phyloP scores from a whole-genome alignment of 1,140 invertebrate species.

The Pogonognathellus flavescens region DNA sequence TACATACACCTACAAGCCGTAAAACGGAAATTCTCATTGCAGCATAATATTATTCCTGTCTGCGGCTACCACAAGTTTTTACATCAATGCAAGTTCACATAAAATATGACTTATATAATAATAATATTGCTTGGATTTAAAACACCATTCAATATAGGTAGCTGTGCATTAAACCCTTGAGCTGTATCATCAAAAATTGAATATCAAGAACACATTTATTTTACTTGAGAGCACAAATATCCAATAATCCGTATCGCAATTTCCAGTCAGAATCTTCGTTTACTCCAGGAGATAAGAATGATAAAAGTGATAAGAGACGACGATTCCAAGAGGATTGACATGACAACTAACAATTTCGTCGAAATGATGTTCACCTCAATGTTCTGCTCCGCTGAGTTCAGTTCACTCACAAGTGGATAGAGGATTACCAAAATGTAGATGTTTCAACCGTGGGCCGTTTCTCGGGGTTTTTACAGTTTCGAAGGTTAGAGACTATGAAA shows the following conservation, averaged over 20 bases:
- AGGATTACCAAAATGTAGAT: background rate
- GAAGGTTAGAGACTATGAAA: background rate
- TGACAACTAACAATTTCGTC: conserved; percentile 15
- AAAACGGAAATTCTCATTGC: too few relatives aligned
- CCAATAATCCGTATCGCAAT: conserved; percentile 26
- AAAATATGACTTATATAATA: too few relatives aligned
- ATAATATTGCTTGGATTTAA: too few relatives aligned
- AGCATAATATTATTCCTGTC: too few relatives aligned
- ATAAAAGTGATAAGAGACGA: background rate
- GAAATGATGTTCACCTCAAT: conserved; percentile 33
- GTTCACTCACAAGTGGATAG: background rate
- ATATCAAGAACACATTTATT: background rate
- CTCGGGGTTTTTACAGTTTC: conserved; percentile 9
- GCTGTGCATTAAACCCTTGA: background rate
- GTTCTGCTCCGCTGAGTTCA: conserved; percentile 33
- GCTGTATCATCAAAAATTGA: background rate
- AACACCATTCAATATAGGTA: too few relatives aligned
- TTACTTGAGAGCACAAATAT: conserved; percentile 22
- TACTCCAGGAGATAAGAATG: conserved; percentile 24
- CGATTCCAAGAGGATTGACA: conserved; percentile 11
- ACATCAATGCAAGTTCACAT: too few relatives aligned
- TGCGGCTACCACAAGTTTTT: too few relatives aligned
- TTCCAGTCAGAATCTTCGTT: conserved; percentile 24
- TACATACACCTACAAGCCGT: too few relatives aligned
- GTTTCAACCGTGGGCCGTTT: conserved; percentile 3